phyloP scores from a whole-genome alignment of 2,888 invertebrate species.

The Acholoe squamosa region DNA sequence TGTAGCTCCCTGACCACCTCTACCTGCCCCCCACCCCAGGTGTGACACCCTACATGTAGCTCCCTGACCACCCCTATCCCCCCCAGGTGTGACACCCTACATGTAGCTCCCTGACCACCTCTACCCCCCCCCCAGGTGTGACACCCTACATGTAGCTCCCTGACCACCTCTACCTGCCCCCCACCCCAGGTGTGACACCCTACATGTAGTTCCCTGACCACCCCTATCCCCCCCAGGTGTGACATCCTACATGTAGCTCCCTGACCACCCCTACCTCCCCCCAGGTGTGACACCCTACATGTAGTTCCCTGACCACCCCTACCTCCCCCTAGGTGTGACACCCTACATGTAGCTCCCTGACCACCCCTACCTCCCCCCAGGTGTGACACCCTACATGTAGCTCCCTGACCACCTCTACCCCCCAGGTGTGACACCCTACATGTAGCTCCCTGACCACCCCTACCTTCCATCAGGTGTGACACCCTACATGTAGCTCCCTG shows the following conservation, averaged over 20 bases:
- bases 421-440: too few species aligned
- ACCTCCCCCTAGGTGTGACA: not conserved
- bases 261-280: not conserved
- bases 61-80: too few species aligned
- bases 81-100: too few species aligned
- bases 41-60: too few species aligned
- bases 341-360: not conserved
- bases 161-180: too few species aligned
- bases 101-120: too few species aligned
- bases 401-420: not conserved
- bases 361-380: not conserved
- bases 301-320: not conserved
- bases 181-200: too few species aligned
- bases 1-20: too few species aligned
- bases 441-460: not conserved
- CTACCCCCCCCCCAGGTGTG: too few species aligned
- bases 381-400: not conserved
- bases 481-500: too few species aligned
- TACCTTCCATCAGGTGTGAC: not conserved
- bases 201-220: not conserved
- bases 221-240: not conserved
- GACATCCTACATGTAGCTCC: not conserved
- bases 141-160: too few species aligned
- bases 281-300: not conserved
- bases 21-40: too few species aligned